Percentiles rank a stretch among this genome's conserved stretches.
phyloP scores from a whole-genome alignment of 2,888 invertebrate genomes.

The Epinotia demarniana region DNA sequence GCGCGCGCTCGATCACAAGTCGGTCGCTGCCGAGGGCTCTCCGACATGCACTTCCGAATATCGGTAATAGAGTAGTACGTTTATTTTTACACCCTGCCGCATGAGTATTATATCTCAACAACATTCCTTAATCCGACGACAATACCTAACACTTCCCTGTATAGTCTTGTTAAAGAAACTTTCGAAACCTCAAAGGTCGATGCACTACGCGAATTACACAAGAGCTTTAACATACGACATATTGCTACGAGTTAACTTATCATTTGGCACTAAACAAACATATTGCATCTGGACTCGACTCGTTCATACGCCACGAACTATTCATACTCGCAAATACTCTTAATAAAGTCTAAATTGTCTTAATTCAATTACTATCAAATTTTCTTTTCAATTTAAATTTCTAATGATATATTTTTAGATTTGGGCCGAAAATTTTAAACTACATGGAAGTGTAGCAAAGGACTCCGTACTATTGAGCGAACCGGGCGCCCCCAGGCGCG shows the following conservation, averaged over 20 bases:
- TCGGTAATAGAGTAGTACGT: conserved; percentile 50
- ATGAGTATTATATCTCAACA: conserved; percentile 83
- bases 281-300: conserved; percentile 74
- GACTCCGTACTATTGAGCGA: conserved; percentile 78
- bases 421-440: conserved; percentile 65
- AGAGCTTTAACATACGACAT: conserved; percentile 82
- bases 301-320: conserved; percentile 78
- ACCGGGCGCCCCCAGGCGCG: conserved; percentile 52
- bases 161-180: conserved; percentile 84
- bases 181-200: conserved; percentile 82
- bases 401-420: conserved; percentile 74
- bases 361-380: conserved; percentile 73
- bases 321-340: conserved; percentile 69
- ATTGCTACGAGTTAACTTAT: conserved; percentile 85
- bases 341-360: conserved; percentile 69
- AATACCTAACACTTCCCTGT: conserved; percentile 83
- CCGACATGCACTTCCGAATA: conserved; percentile 25
- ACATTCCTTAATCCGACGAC: conserved; percentile 61
- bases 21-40: conserved; percentile 18
- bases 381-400: conserved; percentile 62
- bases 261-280: conserved; percentile 85
- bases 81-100: conserved; percentile 79
- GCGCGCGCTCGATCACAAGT: conserved; percentile 37
- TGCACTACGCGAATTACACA: conserved; percentile 83
- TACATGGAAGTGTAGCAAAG: conserved; percentile 63